phyloP scores from a whole-genome alignment of 2,113 vertebrate species.

The Natator depressus region DNA sequence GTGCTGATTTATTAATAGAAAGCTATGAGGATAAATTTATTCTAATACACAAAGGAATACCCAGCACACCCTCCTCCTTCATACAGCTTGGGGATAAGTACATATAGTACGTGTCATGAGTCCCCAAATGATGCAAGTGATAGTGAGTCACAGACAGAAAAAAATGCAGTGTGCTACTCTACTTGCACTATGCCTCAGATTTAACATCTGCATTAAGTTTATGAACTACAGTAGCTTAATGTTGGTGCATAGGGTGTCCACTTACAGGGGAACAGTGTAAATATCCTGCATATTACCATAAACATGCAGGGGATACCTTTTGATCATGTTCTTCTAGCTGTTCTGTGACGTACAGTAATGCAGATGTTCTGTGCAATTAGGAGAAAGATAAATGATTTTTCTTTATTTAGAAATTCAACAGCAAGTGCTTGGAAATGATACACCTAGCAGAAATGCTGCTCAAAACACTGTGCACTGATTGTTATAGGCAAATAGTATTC shows the following conservation, averaged over 20 bases:
- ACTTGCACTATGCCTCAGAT: constrained; percentile 30
- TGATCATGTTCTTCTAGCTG: not conserved
- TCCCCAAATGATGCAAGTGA: constrained; percentile 5
- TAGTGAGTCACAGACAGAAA: not conserved
- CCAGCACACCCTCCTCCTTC: constrained; percentile 40
- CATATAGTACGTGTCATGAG: constrained; percentile 29
- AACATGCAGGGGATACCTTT: not conserved
- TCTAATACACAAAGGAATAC: constrained; percentile 49
- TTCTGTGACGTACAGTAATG: not conserved
- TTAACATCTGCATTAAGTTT: constrained; percentile 30
- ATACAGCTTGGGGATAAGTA: constrained; percentile 44
- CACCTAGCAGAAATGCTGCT: not conserved
- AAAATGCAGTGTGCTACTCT: not conserved
- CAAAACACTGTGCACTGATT: not conserved
- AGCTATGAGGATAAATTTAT: constrained; percentile 40
- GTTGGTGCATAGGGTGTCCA: not conserved
- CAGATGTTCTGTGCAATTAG: constrained; percentile 46
- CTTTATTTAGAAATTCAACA: constrained; percentile 43
- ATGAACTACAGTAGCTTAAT: not conserved
- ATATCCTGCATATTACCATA: not conserved
- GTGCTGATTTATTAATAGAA: constrained; percentile 63
- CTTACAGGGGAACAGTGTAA: not conserved
- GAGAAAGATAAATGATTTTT: constrained; percentile 39
- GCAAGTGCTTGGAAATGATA: not conserved
- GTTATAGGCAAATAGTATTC: not conserved